Base-by-base conservation (phyloP, 2,113 vertebrate genomes). In the Tetrax tetrax region DNA sequence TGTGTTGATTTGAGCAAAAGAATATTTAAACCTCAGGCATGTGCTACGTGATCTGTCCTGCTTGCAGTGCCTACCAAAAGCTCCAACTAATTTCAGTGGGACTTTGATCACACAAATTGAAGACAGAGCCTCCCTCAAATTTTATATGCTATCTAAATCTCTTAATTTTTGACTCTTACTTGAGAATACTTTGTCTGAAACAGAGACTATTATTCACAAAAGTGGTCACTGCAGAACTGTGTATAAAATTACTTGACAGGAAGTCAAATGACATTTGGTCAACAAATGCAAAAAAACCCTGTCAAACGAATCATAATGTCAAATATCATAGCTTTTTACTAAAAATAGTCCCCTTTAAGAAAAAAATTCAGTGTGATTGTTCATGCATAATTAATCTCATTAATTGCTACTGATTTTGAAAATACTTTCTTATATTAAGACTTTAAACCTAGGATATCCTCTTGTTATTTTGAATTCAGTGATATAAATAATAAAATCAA, bases 381-480 rank as follows among this genome's bases (percentile, higher is more conserved):
- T 90, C 25, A 66, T 95, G 60, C n/a, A 47, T 50, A 81, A 77
- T 94, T 97, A 87, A 80, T 82, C 16, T 81, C 45, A 84, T 85
- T 70, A 84, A 91, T 90, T 75, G 77, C 66, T 47, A 24, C 48
- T 27, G 71, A 65, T 93, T 92, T 93, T 83, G 84, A 87, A 95
- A 82, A 45, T 89, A 37, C 84, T 85, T 68, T 91, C 25, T 38
- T 63, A 64, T 59, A 85, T 64, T 90, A 89, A 88, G 83, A 56
- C 76, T 69, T 95, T 74, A 93, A 95, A 76, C 33, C 48, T 89
- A 47, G 57, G 57, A 43, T 88, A 20, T 90, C 61, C 64, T 75
- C 63, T 93, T 87, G 51, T 43, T 93, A 33, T 38, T 74, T 33
- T 61, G 37, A 68, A 61, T 41, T 65, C 41, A 83, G 45, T 63